Evolutionary conservation across 2,797 vertebrate species (phyloP), one percentile per base, ranked within the genome.

Genomic region (Xiphophorus birchmanni): DNA sequence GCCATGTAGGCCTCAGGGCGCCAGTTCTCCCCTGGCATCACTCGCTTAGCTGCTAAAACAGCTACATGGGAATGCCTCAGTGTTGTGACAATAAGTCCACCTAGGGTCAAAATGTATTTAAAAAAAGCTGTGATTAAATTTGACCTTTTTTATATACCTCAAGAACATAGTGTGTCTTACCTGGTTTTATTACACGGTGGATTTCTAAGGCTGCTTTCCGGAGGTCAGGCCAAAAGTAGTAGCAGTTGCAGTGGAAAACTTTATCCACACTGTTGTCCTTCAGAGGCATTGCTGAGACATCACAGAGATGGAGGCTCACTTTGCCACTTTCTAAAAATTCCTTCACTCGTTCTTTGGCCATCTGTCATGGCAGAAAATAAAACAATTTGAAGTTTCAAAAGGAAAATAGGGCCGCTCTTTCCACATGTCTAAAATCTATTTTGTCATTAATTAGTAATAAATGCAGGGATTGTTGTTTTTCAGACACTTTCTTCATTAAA

Each of bases 211-310:
- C 77, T 40, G 75, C 93, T 32, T 89, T 92, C 73, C 58, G 91
- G 67, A 95, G 90, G 78, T 96, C 94, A 17, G 95, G 94, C 95
- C 96, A 96, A 90, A 90, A 96, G 88, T 96, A 96, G 85, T 96
- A 96, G 88, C 95, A 96, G 91, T 96, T 96, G 82, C 95, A 95
- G 80, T 96, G 95, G 82, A 94, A 96, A 4, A 96, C 95, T 85
- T 89, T 95, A 85, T 96, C 95, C 73, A 95, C 93, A 2, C 69
- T 84, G 84, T 50, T 90, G 71, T 96, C 93, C 58, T 56, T 50
- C 44, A 96, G 80, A 26, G 95, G 95, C 94, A 96, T 95, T 0
- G 81, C 86, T 63, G 89, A 87, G 26, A 96, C 82, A 50, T 93
- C 92, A 89, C 93, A 91, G 50, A 74, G 89, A 79, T 94, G 73